Conservation (phyloP, 2,797 vertebrate genomes). For the Chaetodon trifasciatus region DNA sequence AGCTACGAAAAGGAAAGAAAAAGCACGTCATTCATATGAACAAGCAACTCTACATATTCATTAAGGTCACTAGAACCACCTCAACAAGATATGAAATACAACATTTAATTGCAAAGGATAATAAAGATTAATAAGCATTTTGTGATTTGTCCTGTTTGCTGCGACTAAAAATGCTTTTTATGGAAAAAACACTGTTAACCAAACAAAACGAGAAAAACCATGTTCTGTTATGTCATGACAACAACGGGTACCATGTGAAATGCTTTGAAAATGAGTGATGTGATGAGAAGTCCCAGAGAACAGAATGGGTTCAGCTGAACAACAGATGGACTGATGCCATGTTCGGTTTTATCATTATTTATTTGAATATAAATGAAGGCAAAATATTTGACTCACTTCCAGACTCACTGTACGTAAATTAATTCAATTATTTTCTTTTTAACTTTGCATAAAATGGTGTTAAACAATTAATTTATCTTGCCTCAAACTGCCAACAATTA, state of each 20-base stretch:
- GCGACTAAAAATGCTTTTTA: not conserved
- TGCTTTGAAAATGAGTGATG: slow-evolving; percentile 40
- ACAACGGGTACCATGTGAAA: slow-evolving; percentile 32
- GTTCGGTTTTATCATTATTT: slow-evolving; percentile 50
- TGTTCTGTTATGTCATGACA: slow-evolving; percentile 23
- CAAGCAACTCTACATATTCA: slow-evolving; percentile 32
- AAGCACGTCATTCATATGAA: slow-evolving; percentile 68
- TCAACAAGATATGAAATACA: not conserved
- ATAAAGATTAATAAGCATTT: slow-evolving; percentile 10
- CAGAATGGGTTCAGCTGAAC: slow-evolving; percentile 31
- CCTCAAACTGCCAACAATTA: slow-evolving; percentile 22
- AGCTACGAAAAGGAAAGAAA: slow-evolving; percentile 86
- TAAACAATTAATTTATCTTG: slow-evolving; percentile 19
- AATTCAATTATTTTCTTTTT: slow-evolving; percentile 12
- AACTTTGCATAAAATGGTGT: slow-evolving; percentile 31
- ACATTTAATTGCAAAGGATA: slow-evolving; percentile 12
- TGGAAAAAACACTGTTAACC: slow-evolving; percentile 1
- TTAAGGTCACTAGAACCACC: slow-evolving; percentile 12
- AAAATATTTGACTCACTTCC: slow-evolving; percentile 41
- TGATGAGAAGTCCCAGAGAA: slow-evolving; percentile 21
- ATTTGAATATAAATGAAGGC: slow-evolving; percentile 51
- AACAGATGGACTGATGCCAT: slow-evolving; percentile 59
- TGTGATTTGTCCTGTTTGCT: slow-evolving; percentile 27
- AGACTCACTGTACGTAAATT: slow-evolving; percentile 23
- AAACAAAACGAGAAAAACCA: slow-evolving; percentile 10